Conservation (phyloP, 1,140 invertebrate genomes). For the Formica exsecta region DNA sequence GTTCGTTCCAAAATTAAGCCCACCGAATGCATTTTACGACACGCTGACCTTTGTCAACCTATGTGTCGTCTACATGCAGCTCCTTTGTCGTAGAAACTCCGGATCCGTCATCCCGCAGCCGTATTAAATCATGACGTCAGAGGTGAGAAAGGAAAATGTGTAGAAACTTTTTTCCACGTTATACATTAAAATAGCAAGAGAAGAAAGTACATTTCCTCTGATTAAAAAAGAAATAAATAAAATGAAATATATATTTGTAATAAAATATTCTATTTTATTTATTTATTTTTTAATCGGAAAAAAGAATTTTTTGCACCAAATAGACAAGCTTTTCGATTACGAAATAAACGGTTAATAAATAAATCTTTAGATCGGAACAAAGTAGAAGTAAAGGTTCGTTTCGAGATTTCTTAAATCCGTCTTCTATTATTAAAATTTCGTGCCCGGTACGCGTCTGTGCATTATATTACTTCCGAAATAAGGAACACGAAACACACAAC, state of each 20-base stretch:
- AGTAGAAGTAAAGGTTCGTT: neutral
- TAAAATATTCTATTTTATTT: neutral
- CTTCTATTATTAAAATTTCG: neutral
- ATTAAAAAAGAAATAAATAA: neutral
- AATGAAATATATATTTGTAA: neutral
- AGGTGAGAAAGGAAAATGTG: neutral
- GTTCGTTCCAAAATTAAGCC: conserved; percentile 38
- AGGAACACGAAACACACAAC: neutral
- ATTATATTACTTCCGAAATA: neutral
- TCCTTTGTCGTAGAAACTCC: conserved; percentile 4
- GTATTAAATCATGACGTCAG: neutral
- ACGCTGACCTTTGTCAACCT: conserved; percentile 48
- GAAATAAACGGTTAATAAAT: neutral
- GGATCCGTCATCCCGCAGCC: neutral
- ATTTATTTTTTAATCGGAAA: neutral
- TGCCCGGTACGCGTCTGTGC: too few relatives aligned
- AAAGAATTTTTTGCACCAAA: neutral
- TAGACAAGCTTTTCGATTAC: neutral
- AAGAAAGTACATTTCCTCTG: neutral
- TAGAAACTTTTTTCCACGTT: neutral
- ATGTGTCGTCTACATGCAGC: neutral
- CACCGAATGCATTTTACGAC: conserved; percentile 27
- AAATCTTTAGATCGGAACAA: neutral
- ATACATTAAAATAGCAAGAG: neutral
- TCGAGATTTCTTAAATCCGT: neutral